phyloP scores from a whole-genome alignment of 2,888 invertebrate genomes.

The Sesamia inferens region DNA sequence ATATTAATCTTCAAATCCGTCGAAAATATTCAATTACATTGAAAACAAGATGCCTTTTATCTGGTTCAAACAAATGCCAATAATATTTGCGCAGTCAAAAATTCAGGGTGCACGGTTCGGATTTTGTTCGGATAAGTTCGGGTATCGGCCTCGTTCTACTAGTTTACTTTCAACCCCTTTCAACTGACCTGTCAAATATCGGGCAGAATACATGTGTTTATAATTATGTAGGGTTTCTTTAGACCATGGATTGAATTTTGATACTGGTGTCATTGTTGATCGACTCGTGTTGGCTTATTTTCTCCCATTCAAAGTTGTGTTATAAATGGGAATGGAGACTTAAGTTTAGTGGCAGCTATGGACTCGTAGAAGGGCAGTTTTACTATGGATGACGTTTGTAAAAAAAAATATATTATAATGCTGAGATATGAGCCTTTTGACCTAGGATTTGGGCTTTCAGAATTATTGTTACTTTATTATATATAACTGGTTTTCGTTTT shows the following conservation, averaged over 20 bases:
- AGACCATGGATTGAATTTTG: constrained; percentile 15
- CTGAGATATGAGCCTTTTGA: too few species aligned
- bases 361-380: not conserved
- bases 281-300: not conserved
- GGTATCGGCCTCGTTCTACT: constrained; percentile 14
- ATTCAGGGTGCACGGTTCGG: constrained; percentile 24
- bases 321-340: not conserved
- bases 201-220: constrained; percentile 38
- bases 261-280: not conserved
- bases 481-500: too few species aligned
- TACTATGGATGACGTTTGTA: not conserved
- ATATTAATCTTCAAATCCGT: constrained; percentile 31
- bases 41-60: constrained; percentile 27
- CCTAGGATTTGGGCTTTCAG: too few species aligned
- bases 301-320: not conserved
- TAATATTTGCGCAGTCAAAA: constrained; percentile 39
- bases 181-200: constrained; percentile 43
- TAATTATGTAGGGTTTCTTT: constrained; percentile 35
- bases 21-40: constrained; percentile 54
- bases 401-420: not conserved
- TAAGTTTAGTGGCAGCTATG: not conserved
- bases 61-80: constrained; percentile 33
- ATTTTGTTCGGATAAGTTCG: constrained; percentile 36
- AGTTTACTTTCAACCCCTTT: constrained; percentile 47
- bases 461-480: too few species aligned